Conservation (phyloP, 2,888 invertebrate genomes). For the Diplazon laetatorius region DNA sequence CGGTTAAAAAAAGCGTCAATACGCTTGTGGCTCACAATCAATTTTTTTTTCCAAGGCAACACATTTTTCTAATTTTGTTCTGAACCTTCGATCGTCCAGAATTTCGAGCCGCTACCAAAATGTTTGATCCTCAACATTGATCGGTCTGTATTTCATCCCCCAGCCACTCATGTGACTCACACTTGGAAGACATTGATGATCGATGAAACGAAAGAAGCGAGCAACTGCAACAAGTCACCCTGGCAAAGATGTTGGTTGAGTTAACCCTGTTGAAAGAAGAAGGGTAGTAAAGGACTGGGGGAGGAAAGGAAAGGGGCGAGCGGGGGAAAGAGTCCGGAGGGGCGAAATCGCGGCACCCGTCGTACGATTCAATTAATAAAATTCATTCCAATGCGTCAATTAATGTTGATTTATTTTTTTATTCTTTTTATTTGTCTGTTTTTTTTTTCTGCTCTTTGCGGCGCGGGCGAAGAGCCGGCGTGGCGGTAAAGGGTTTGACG, state of each 20-base stretch:
- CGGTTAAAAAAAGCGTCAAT: not conserved
- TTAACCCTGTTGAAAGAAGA: constrained; percentile 60
- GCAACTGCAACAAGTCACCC: constrained; percentile 73
- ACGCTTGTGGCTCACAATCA: no score
- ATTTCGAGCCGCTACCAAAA: no score
- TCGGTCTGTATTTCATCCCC: no score
- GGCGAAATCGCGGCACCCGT: constrained; percentile 65
- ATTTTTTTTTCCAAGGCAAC: no score
- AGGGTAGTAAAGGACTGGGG: no score
- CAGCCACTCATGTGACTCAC: no score
- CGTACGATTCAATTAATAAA: constrained; percentile 81
- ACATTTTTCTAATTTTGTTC: no score
- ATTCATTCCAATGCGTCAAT: constrained; percentile 80
- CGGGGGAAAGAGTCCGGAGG: no score
- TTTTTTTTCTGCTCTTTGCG: constrained; percentile 68
- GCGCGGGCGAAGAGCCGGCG: constrained; percentile 33
- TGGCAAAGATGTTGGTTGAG: constrained; percentile 63
- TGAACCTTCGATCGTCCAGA: no score
- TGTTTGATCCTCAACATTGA: no score
- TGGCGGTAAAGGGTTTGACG: constrained; percentile 75
- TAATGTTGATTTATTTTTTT: no score
- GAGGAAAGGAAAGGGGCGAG: constrained; percentile 1
- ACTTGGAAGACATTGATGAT: not conserved
- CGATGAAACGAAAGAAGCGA: constrained; percentile 25
- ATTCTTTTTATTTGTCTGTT: no score